Percentiles rank a stretch among this genome's conserved stretches.
phyloP scores from a whole-genome alignment of 2,797 vertebrate genomes.

The Acanthurus leucopareius region DNA sequence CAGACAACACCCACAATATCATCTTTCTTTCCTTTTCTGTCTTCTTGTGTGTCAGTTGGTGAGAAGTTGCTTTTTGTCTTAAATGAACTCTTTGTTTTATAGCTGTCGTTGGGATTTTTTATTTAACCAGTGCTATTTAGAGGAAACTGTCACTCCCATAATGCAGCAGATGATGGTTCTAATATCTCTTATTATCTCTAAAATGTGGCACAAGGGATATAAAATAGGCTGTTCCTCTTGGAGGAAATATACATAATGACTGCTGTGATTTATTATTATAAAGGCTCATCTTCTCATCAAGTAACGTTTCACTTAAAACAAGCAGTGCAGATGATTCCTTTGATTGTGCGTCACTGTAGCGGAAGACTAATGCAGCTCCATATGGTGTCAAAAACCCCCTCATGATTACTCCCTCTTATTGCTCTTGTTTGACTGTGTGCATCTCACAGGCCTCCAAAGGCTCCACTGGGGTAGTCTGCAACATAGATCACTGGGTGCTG shows the following conservation, averaged over 20 bases:
- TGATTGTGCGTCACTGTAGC: conserved; percentile 43
- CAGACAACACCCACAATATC: conserved; percentile 30
- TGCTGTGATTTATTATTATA: conserved; percentile 43
- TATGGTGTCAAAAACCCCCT: conserved; percentile 32
- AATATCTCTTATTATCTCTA: conserved; percentile 2
- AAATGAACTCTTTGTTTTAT: background rate
- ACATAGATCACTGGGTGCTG: background rate
- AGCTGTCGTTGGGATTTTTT: conserved; percentile 5
- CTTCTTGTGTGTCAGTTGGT: background rate
- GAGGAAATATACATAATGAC: conserved; percentile 23
- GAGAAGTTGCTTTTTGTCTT: conserved; percentile 3
- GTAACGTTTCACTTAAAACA: conserved; percentile 49
- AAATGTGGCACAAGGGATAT: conserved; percentile 21
- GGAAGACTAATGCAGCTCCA: conserved; percentile 42
- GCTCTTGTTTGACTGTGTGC: conserved; percentile 33
- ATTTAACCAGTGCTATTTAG: background rate
- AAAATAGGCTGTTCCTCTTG: background rate
- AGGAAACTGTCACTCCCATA: conserved; percentile 24
- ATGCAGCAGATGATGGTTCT: conserved; percentile 6
- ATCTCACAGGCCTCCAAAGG: conserved; percentile 33
- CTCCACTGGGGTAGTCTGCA: conserved; percentile 4
- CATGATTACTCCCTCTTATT: conserved; percentile 47
- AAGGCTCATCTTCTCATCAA: conserved; percentile 41
- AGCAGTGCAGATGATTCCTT: conserved; percentile 55
- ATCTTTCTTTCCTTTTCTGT: conserved; percentile 3